Evolutionary conservation across 35 echinoderm and acorn worm species (phyloP), one percentile per base, ranked within the genome.

Genomic region (Apostichopus parvimensis): DNA sequence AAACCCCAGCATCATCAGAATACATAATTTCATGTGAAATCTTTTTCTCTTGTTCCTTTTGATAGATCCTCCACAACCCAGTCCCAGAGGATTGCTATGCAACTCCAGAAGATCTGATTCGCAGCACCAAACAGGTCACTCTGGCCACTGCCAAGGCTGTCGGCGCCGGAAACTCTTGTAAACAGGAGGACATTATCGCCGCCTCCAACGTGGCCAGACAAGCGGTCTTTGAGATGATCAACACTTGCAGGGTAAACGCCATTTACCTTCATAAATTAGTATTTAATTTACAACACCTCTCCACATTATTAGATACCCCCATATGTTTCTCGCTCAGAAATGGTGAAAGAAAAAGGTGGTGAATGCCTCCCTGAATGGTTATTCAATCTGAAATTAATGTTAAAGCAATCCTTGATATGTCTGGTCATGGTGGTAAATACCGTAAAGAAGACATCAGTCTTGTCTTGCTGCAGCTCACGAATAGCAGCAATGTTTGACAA

Each of bases 81-180:
- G 62, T 93, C 12, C 73, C 83, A 9, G 14, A 76, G 15, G 92
- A 94, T 24, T 65, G 70, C 12, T 82, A 56, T 79, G 92, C 78
- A 25, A 94, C 96, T n/a, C 94, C 96, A 61, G 95, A 97, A 79
- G 89, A 98, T 18, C 90, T 95, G 53, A 95, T 95, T 87, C 92
- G 93, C 22, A 93, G 90, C 53, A 98, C 96, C 68, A 98, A 98
- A 90, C 94, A 93, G 24, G 96, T 98, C 17, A 98, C 96, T 12
- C 91, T 98, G 78, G 96, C 96, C 45, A 98, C 96, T 55, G 96
- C 96, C 10, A 98, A 98, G 91, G 94, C 96, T 52, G 96, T 98
- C 14, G 96, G 94, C 58, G 96, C 96, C 15, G 96, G 96, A 52
- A 98, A 98, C 91, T 98, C 96, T 12, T 93, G 96, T 72, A 93